These are phyloP conservation scores for Agrenia bidenticulata DNA, from an alignment of 2,888 invertebrate genomes.

Conservation along the genomic window DNA sequence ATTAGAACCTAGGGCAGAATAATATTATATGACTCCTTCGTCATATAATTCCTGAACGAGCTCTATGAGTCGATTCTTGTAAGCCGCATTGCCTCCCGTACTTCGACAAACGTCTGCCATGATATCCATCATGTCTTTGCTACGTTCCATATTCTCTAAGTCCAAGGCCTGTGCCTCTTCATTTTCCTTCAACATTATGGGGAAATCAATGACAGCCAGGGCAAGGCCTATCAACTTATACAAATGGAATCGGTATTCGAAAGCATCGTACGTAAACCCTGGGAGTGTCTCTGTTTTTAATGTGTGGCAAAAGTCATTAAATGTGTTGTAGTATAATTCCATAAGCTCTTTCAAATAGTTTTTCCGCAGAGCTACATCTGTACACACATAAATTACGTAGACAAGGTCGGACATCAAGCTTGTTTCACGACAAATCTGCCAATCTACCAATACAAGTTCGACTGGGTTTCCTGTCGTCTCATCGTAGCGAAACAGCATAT, in stretches of 20 bases:
- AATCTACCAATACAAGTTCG: constrained; percentile 26
- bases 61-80: constrained; percentile 19
- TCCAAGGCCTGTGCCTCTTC: background rate
- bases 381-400: constrained; percentile 26
- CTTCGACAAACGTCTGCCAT: constrained; percentile 6
- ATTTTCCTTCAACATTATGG: constrained; percentile 27
- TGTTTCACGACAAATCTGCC: constrained; percentile 22
- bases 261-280: constrained; percentile 22
- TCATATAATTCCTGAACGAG: constrained; percentile 29
- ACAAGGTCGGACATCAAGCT: constrained; percentile 28
- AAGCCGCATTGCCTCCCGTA: background rate
- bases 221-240: constrained; percentile 24
- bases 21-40: constrained; percentile 26
- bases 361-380: constrained; percentile 17
- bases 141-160: constrained; percentile 19
- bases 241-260: constrained; percentile 27
- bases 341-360: constrained; percentile 11
- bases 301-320: constrained; percentile 19
- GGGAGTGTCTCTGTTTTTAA: constrained; percentile 24
- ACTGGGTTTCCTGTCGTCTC: constrained; percentile 16
- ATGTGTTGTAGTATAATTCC: constrained; percentile 26
- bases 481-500: constrained; percentile 30
- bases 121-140: constrained; percentile 3
- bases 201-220: constrained; percentile 17
- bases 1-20: too few species aligned